Evolutionary conservation across 2,797 vertebrate genomes (phyloP).

Genomic region (Syngnathus acus): DNA sequence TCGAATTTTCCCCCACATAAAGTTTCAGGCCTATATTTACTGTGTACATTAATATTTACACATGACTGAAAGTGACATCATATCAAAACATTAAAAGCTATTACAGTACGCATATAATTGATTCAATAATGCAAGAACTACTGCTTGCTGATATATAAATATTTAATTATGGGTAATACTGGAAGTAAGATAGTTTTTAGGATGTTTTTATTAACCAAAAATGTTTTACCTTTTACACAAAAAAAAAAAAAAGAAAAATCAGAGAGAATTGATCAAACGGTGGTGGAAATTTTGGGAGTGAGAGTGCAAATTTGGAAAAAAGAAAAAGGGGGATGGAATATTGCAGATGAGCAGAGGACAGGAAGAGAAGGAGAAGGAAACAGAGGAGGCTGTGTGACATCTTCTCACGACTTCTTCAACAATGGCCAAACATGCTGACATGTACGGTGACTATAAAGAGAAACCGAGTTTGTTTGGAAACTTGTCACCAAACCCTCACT

Average conservation of each 20-base stretch:
- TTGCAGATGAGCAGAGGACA: slow-evolving; percentile 24
- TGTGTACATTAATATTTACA: too few species aligned
- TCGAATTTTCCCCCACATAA: too few species aligned
- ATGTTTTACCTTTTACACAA: background rate
- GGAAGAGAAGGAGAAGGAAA: slow-evolving; percentile 19
- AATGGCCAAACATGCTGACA: slow-evolving; percentile 24
- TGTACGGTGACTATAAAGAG: background rate
- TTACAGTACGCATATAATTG: too few species aligned
- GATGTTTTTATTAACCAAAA: too few species aligned
- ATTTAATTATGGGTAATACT: too few species aligned
- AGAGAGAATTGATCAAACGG: slow-evolving; percentile 19
- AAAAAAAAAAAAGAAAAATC: slow-evolving; percentile 4
- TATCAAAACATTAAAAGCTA: too few species aligned
- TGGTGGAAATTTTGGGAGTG: slow-evolving; percentile 49
- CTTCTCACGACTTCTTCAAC: slow-evolving; percentile 30
- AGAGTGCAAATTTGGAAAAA: slow-evolving; percentile 6
- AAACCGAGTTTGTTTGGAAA: background rate
- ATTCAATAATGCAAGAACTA: too few species aligned
- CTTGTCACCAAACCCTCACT: background rate
- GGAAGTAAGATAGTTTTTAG: too few species aligned
- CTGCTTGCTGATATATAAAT: too few species aligned
- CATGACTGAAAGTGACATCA: too few species aligned
- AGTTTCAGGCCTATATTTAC: too few species aligned
- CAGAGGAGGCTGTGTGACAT: slow-evolving; percentile 22
- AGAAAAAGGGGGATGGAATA: slow-evolving; percentile 32